Evolutionary conservation across 2,888 invertebrate genomes (phyloP).

Genomic region (Strigamia transsilvanica): DNA sequence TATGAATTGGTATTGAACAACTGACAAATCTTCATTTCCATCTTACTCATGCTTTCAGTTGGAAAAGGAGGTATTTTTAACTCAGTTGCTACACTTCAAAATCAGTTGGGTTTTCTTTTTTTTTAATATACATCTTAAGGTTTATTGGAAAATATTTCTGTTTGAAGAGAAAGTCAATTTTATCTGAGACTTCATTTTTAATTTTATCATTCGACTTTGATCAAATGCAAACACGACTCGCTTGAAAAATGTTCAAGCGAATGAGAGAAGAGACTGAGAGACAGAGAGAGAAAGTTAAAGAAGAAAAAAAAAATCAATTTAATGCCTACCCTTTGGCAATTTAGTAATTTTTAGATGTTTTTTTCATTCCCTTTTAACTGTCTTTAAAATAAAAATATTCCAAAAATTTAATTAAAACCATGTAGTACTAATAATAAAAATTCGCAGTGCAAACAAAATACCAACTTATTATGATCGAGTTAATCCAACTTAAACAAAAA

Average conservation of each 20-base stretch:
- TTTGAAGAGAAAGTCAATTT: constrained; percentile 14
- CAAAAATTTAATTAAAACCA: constrained; percentile 8
- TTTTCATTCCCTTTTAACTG: neutral
- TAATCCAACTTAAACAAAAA: neutral
- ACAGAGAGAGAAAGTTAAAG: too few species aligned
- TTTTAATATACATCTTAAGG: too few species aligned
- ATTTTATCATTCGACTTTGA: constrained; percentile 4
- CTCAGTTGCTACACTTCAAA: too few species aligned
- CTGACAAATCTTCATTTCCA: too few species aligned
- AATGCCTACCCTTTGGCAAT: constrained; percentile 12
- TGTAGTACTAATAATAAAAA: neutral
- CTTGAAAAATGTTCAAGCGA: neutral
- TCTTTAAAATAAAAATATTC: neutral
- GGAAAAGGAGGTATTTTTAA: too few species aligned
- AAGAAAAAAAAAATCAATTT: neutral
- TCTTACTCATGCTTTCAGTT: too few species aligned
- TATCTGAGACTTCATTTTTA: neutral
- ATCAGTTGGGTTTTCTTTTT: too few species aligned
- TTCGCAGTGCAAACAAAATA: neutral
- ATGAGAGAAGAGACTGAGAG: neutral
- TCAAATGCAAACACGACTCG: neutral
- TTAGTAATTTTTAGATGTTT: neutral
- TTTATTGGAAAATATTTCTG: neutral
- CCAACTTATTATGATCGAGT: neutral
- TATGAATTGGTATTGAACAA: too few species aligned